Conservation (phyloP, 2,888 invertebrate species). For the Xestoiulus laeticollis region DNA sequence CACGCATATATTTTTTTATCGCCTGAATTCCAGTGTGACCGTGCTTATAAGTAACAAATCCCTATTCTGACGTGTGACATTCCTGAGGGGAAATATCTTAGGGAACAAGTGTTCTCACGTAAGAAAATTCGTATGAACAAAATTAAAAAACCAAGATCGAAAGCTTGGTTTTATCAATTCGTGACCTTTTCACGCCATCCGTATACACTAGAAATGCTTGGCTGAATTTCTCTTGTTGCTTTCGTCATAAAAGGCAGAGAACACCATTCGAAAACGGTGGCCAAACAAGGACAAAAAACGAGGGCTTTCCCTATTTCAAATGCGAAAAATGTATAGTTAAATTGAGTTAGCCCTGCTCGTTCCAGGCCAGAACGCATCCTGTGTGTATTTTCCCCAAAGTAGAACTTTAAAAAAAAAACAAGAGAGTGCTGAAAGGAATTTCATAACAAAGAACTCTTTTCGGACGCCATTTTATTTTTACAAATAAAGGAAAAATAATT, state of each 20-base stretch:
- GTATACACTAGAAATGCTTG: neutral
- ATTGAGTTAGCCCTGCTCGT: neutral
- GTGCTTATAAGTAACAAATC: no score
- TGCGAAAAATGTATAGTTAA: no score
- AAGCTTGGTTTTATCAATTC: no score
- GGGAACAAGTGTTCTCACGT: no score
- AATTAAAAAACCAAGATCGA: no score
- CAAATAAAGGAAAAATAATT: no score
- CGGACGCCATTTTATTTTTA: neutral
- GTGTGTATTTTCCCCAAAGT: neutral
- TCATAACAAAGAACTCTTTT: neutral
- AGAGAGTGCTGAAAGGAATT: neutral
- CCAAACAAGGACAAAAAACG: neutral
- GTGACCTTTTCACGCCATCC: neutral
- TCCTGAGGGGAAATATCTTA: no score
- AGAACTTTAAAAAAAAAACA: neutral
- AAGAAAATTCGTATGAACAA: no score
- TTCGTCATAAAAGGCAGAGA: neutral
- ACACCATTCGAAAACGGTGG: neutral
- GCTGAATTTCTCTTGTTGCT: neutral
- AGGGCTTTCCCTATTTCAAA: no score
- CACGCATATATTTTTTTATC: no score
- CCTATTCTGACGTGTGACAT: no score
- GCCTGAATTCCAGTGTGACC: no score
- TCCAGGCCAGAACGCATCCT: slow-evolving; percentile 5